Percentiles rank a stretch among this genome's conserved stretches.
Conservation (phyloP, 2,888 invertebrate genomes). For the Agrochola circellaris region DNA sequence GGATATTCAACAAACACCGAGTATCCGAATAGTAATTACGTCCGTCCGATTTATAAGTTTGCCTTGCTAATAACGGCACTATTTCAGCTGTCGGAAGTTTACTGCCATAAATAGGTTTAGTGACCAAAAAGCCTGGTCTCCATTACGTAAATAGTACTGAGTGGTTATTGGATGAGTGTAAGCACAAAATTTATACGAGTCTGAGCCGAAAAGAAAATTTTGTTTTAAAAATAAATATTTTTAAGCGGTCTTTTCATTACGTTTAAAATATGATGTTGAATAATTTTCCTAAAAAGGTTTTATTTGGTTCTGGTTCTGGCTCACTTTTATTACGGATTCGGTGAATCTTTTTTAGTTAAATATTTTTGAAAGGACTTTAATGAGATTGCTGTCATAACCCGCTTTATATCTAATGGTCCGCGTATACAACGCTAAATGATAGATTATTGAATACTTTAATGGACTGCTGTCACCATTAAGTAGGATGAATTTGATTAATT, state of each 20-base stretch:
- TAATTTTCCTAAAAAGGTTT: conserved; percentile 46
- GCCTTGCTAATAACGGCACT: conserved; percentile 51
- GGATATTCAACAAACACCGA: conserved; percentile 36
- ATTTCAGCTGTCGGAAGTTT: conserved; percentile 43
- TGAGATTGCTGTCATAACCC: conserved; percentile 44
- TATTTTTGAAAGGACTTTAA: conserved; percentile 51
- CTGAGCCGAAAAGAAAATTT: conserved; percentile 34
- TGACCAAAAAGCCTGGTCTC: conserved; percentile 32
- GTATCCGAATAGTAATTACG: conserved; percentile 50
- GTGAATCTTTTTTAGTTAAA: conserved; percentile 32
- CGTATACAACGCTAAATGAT: conserved; percentile 1
- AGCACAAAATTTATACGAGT: conserved; percentile 28
- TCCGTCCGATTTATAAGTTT: conserved; percentile 55
- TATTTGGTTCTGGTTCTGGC: conserved; percentile 30
- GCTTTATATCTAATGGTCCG: conserved; percentile 12
- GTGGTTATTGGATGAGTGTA: conserved; percentile 45
- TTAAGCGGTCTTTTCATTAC: conserved; percentile 51
- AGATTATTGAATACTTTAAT: conserved; percentile 12
- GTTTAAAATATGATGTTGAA: conserved; percentile 51
- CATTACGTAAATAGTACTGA: conserved; percentile 45
- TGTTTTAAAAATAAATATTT: conserved; percentile 45
- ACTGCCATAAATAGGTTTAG: conserved; percentile 46
- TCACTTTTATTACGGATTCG: conserved; percentile 30
- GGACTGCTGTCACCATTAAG: neutral
- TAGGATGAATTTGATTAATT: neutral